Base-by-base conservation (phyloP, 2,888 invertebrate species). In the Cataglyphis livida region DNA sequence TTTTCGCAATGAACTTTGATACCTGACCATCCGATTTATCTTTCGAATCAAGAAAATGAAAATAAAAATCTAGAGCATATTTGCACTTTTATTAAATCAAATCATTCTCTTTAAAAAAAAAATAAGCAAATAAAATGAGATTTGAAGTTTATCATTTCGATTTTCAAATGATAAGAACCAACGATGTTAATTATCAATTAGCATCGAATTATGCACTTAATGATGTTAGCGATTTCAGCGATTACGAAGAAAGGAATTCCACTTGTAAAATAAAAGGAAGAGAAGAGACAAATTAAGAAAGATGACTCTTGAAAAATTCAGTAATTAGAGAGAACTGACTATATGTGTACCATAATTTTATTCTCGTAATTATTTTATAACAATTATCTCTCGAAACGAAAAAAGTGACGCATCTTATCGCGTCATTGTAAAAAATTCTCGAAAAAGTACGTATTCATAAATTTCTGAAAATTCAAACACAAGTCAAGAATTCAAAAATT, bases 21-120 rank as follows among this genome's bases (percentile, higher is more conserved):
- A 35, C 12, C n/a, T 35, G 48, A n/a, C 32, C 32, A 32, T 32
- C n/a, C 48, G 32, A 62, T 44, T 21, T 62, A 74, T 75, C 64
- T 64, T 75, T 35, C 38, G 21, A 64, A 18, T 75, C 38, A 35
- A 25, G 18, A 64, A 25, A 64, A 51, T 18, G 12, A 51, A 51
- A 51, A 51, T 51, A 51, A 51, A n/a, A 7, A n/a, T 51, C 18
- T 51, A 51, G 7, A 2, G 6, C 18, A 51, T n/a, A 51, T 51
- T 51, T 4, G 6, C 7, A 51, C 7, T 51, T 51, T 51, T 51
- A 51, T n/a, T 51, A 6, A n/a, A 51, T n/a, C 48, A n/a, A 51
- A 51, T 7, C n/a, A 51, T n/a, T n/a, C 1, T 32, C 32, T 32
- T 6, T 6, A 32, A 32, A 32, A 32, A 48, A 48, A 48, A 48